phyloP scores from a whole-genome alignment of 2,113 vertebrate genomes.

The Charina bottae region DNA sequence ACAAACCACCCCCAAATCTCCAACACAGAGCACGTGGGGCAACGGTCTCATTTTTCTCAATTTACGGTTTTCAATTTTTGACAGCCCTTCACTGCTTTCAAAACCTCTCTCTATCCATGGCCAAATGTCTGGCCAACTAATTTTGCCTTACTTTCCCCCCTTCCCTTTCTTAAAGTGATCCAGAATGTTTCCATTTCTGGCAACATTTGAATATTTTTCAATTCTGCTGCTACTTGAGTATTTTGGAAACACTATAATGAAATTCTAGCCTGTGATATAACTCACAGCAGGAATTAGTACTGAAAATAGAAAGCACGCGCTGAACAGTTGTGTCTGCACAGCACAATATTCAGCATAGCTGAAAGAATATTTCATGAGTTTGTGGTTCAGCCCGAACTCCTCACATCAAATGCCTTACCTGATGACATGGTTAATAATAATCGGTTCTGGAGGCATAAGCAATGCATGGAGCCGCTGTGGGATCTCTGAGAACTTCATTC shows the following conservation, averaged over 20 bases:
- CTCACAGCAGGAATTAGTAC: not conserved
- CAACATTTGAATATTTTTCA: not conserved
- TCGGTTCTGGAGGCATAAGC: slow-evolving; percentile 99
- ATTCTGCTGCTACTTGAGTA: not conserved
- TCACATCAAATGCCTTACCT: slow-evolving; percentile 77
- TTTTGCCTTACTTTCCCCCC: not conserved
- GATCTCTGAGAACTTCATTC: slow-evolving; percentile 92
- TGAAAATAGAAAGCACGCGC: not conserved
- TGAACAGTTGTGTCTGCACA: not conserved
- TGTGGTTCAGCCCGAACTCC: not conserved
- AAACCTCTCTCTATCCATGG: not conserved
- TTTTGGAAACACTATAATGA: not conserved
- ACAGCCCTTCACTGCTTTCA: not conserved
- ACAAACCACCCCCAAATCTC: no score
- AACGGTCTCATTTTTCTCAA: not conserved
- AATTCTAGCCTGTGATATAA: not conserved
- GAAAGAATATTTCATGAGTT: not conserved
- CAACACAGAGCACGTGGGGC: not conserved
- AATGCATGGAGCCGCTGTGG: slow-evolving; percentile 90
- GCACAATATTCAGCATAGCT: not conserved
- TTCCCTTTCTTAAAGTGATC: not conserved
- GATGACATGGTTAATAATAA: slow-evolving; percentile 99
- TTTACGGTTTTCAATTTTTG: not conserved
- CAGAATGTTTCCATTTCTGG: not conserved
- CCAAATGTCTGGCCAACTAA: not conserved